phyloP scores from a whole-genome alignment of 1,140 invertebrate genomes.

The Mamestra configurata region DNA sequence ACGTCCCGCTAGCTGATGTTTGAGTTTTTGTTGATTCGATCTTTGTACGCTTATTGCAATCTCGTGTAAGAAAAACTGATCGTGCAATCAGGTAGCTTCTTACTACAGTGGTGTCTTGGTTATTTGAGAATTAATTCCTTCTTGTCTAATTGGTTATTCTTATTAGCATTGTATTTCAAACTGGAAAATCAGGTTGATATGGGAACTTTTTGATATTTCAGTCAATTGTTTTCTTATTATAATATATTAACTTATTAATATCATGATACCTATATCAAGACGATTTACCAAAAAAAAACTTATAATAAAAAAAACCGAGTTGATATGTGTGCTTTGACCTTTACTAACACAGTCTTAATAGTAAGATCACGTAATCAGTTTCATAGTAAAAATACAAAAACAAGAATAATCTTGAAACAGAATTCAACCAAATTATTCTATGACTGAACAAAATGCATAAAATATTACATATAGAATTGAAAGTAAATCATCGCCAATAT shows the following conservation, averaged over 20 bases:
- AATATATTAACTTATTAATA: too few relatives aligned
- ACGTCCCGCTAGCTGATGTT: neutral
- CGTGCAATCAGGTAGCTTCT: neutral
- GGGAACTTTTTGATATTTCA: too few relatives aligned
- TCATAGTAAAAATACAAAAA: neutral
- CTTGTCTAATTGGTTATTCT: neutral
- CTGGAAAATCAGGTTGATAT: too few relatives aligned
- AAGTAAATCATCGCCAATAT: slow-evolving; percentile 36
- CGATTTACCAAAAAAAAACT: too few relatives aligned
- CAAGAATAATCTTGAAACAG: neutral
- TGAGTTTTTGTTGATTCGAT: slow-evolving; percentile 1
- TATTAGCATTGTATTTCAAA: neutral
- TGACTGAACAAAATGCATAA: slow-evolving; percentile 15
- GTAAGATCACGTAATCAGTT: neutral
- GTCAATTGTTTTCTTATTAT: too few relatives aligned
- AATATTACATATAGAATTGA: slow-evolving; percentile 33
- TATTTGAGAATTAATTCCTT: neutral
- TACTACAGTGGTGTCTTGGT: neutral
- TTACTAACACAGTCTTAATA: too few relatives aligned
- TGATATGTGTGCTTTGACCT: too few relatives aligned
- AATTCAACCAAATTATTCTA: slow-evolving; percentile 7
- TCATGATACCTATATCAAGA: too few relatives aligned
- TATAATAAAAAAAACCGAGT: too few relatives aligned
- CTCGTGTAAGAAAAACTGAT: neutral
- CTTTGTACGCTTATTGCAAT: neutral